Base-by-base conservation (phyloP, 53 echinoderm and acorn worm species). In the Apostichopus leukothele region DNA sequence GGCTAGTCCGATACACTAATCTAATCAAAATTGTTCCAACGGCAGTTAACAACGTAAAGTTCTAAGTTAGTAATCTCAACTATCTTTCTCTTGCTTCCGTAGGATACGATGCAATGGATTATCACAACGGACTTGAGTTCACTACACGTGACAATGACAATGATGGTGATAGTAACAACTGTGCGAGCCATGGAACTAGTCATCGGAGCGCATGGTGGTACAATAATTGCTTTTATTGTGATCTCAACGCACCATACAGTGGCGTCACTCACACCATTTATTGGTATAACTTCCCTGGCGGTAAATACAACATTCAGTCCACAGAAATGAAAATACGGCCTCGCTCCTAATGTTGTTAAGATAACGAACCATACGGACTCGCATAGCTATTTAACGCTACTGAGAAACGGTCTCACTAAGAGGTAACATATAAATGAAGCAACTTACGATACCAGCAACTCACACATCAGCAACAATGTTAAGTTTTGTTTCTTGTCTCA, bases 71-170 rank as follows among this genome's bases (percentile, higher is more conserved):
- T 25, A 25, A 25, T 25, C 25, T 25, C 25, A 25, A 25, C 25
- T 25, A 25, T 25, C 25, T 25, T 25, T 25, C 25, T 25, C 25
- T 25, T 25, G 1, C 25, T 25, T 25, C 25, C 25, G 25, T 1
- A 25, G 25, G 25, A 25, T 1, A 25, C 25, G 25, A 25, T 25
- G 25, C 25, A 19, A 71, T 71, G 71, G 5, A 14, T 0, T 71
- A 71, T 71, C 93, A 95, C 88, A 92, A 92, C 77, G 95, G 93
- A 26, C 77, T 66, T 57, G 90, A 89, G 67, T 95, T 95, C 92
- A 90, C 95, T n/a, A 95, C 95, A 55, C 90, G 9, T 21, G 95
- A 95, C 92, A 75, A 67, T 9, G 95, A 95, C 87, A 89, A 92
- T 78, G 95, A 95, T 89, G 92, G 90, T 9, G 86, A 93, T 89